Percentiles rank a stretch among this genome's conserved stretches.
Conservation (phyloP, 2,888 invertebrate species). For the Chloroclysta siterata region DNA sequence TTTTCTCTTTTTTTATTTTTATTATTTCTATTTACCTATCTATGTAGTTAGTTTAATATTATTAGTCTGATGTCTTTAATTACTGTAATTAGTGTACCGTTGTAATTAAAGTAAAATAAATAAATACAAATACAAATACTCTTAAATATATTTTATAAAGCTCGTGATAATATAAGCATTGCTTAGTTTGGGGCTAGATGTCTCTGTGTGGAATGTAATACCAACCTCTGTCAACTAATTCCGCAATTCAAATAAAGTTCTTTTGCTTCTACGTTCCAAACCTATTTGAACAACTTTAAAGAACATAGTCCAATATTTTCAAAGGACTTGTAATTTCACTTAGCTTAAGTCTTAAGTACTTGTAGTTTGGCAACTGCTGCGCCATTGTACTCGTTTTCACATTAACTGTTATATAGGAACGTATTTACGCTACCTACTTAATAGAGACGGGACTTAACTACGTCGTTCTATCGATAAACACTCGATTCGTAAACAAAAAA, state of each 20-base stretch:
- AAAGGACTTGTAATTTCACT: constrained; percentile 28
- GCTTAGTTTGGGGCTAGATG: too few species aligned
- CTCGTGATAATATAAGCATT: too few species aligned
- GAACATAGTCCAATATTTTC: constrained; percentile 12
- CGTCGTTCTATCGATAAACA: constrained; percentile 14
- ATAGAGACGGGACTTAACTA: constrained; percentile 23
- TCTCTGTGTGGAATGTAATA: too few species aligned
- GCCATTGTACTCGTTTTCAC: constrained; percentile 38
- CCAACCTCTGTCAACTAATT: neutral
- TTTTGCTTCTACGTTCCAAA: neutral
- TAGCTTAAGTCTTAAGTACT: constrained; percentile 34
- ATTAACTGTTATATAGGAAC: constrained; percentile 35
- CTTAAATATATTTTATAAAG: too few species aligned
- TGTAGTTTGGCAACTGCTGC: constrained; percentile 36
- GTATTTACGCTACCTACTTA: constrained; percentile 36
- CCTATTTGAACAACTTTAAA: constrained; percentile 7
- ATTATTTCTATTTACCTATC: too few species aligned
- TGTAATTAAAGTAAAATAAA: too few species aligned
- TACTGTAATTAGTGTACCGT: too few species aligned
- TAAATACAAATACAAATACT: too few species aligned
- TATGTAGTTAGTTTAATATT: too few species aligned
- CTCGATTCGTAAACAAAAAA: too few species aligned
- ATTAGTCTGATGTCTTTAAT: too few species aligned
- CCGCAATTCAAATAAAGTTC: neutral
- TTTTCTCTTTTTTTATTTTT: too few species aligned